Conservation (phyloP, 2,888 invertebrate species). For the Hyalella azteca region DNA sequence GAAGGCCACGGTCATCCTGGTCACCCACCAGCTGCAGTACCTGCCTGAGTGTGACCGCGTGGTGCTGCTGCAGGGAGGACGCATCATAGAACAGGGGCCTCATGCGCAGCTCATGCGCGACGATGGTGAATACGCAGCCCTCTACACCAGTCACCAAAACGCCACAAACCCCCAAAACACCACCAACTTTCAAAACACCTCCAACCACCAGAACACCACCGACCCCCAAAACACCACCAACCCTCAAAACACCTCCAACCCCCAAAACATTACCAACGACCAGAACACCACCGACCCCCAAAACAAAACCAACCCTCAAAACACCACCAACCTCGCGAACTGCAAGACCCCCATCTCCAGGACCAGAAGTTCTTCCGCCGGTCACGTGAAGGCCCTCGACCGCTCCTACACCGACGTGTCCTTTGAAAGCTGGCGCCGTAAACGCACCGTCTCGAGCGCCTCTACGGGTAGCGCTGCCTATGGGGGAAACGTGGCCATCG, state of each 20-base stretch:
- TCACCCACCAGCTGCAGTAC: conserved; percentile 72
- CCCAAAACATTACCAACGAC: not conserved
- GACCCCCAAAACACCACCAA: not conserved
- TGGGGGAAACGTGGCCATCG: conserved; percentile 26
- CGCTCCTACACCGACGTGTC: not conserved
- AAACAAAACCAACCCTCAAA: not conserved
- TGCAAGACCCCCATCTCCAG: not conserved
- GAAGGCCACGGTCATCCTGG: conserved; percentile 68
- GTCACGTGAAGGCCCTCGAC: not conserved
- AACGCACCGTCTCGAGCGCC: conserved; percentile 4
- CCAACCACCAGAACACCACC: not conserved
- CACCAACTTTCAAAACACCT: not conserved
- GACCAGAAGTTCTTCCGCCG: no score
- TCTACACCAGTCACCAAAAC: conserved; percentile 59
- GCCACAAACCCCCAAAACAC: conserved; percentile 17
- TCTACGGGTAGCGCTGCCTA: conserved; percentile 26
- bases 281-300: not conserved
- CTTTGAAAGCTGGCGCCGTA: not conserved
- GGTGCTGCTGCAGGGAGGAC: conserved; percentile 68
- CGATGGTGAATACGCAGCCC: conserved; percentile 62
- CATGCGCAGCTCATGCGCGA: conserved; percentile 66
- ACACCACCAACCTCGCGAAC: not conserved
- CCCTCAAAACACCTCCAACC: not conserved
- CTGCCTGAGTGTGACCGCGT: conserved; percentile 69
- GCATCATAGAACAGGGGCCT: conserved; percentile 67